Base-by-base conservation (phyloP, 1,140 invertebrate genomes). In the Lycorma delicatula region DNA sequence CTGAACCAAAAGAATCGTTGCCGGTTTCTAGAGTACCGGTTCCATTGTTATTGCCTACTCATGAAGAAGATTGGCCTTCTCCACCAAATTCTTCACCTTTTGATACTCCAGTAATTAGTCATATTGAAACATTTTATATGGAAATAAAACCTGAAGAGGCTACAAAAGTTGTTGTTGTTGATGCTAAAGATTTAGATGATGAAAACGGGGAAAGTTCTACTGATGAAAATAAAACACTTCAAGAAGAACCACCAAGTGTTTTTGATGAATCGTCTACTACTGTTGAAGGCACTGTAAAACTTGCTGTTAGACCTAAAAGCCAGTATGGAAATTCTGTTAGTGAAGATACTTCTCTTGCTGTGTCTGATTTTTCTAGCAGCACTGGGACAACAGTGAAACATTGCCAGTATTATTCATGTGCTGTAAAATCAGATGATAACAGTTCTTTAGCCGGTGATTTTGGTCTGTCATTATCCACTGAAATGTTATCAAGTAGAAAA, bases 101-200 rank as follows among this genome's bases (percentile, higher is more conserved):
- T 23, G 82, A 83, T 53, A 81, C 79, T 3, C 76, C 75, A 25
- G 71, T 83, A 12, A 79, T 88, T n/a, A 85, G 85, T 66, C 85
- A 86, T 67, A 83, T 91, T n/a, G 84, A 90, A 72, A 88, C 87
- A 25, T 89, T 86, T 69, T 90, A 87, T 62, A 82, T 87, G 73
- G 86, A 83, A 59, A 80, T 83, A 34, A 84, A 86, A 66, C 83
- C 80, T 0, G 83, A 86, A 71, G 79, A 81, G 69, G 76, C 79
- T 1, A 80, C 81, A 36, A 85, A 85, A 68, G 85, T 89, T 0
- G 70, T 82, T 4, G 77, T 80, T 58, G 82, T 77, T 25, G 78
- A 67, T 50, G 23, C 48, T 7, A 58, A 54, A 41, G 56, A 57
- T 23, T 48, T 58, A 16, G 53, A 63, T 26, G 48, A 58, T 16